Conservation (phyloP, 2,888 invertebrate species). For the Mythimna impura region DNA sequence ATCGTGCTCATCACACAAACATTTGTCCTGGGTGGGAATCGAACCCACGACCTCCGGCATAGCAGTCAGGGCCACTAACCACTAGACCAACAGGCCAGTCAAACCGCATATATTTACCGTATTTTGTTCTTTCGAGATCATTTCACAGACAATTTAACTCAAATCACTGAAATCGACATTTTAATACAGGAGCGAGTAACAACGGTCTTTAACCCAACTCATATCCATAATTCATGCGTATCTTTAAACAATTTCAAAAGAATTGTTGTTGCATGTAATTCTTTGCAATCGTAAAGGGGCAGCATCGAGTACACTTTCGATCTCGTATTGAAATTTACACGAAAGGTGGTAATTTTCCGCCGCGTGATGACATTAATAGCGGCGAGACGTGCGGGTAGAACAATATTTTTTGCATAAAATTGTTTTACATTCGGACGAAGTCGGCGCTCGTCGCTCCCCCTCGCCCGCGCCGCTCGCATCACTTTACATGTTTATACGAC, state of each 20-base stretch:
- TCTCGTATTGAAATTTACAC: constrained; percentile 86
- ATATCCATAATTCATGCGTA: constrained; percentile 83
- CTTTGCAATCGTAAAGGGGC: constrained; percentile 77
- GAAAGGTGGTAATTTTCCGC: constrained; percentile 88
- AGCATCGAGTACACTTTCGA: constrained; percentile 80
- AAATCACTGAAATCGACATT: constrained; percentile 76
- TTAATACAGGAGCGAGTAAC: constrained; percentile 75
- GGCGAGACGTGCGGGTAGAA: constrained; percentile 74
- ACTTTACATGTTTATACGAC: constrained; percentile 77
- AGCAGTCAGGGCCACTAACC: too few relatives aligned
- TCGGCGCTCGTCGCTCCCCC: constrained; percentile 65
- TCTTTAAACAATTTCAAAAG: constrained; percentile 76
- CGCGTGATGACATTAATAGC: constrained; percentile 86
- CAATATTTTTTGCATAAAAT: constrained; percentile 82
- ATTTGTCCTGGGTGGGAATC: too few relatives aligned
- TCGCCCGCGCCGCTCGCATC: constrained; percentile 67
- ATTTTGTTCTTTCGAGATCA: constrained; percentile 70
- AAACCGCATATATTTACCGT: too few relatives aligned
- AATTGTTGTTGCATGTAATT: constrained; percentile 76
- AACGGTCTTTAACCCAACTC: constrained; percentile 76
- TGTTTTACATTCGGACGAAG: constrained; percentile 77
- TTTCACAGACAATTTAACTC: constrained; percentile 84
- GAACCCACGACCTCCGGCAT: too few relatives aligned
- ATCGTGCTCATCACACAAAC: too few relatives aligned
- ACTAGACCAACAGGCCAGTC: too few relatives aligned